Conservation (phyloP, 2,797 vertebrate genomes). For the Pseudochromis fuscus region DNA sequence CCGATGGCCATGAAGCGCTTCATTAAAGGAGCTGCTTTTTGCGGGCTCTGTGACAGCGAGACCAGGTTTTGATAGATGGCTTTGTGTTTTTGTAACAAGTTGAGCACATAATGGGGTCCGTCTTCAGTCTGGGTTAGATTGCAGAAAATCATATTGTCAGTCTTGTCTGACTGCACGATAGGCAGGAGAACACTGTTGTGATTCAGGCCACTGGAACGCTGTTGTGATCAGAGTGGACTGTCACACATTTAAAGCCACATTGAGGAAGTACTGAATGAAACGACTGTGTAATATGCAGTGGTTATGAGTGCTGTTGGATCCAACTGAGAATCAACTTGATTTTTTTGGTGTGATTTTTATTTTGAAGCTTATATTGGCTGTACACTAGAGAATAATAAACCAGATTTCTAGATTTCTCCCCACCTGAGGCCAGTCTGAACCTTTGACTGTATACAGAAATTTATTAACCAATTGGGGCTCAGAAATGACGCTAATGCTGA, state of each 20-base stretch:
- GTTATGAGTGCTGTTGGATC: background rate
- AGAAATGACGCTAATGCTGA: no score
- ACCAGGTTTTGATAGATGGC: slow-evolving; percentile 55
- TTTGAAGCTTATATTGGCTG: background rate
- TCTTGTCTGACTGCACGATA: slow-evolving; percentile 3
- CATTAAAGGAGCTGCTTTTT: slow-evolving; percentile 70
- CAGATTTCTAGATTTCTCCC: no score
- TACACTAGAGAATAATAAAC: no score
- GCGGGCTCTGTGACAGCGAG: slow-evolving; percentile 54
- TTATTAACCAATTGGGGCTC: no score
- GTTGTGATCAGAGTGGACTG: no score
- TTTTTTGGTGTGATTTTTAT: background rate
- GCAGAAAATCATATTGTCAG: slow-evolving; percentile 6
- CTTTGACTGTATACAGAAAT: no score
- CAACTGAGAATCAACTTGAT: background rate
- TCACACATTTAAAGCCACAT: background rate
- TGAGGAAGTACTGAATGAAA: background rate
- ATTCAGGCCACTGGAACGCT: background rate
- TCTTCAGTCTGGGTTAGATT: slow-evolving; percentile 14
- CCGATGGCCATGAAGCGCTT: slow-evolving; percentile 54
- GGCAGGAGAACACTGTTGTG: background rate
- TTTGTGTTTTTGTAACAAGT: slow-evolving; percentile 47
- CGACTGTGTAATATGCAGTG: background rate
- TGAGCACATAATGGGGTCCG: slow-evolving; percentile 29
- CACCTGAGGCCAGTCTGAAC: no score